These are phyloP conservation scores for Zelleria hepariella DNA, from an alignment of 2,888 invertebrate genomes.

Conservation along the genomic window DNA sequence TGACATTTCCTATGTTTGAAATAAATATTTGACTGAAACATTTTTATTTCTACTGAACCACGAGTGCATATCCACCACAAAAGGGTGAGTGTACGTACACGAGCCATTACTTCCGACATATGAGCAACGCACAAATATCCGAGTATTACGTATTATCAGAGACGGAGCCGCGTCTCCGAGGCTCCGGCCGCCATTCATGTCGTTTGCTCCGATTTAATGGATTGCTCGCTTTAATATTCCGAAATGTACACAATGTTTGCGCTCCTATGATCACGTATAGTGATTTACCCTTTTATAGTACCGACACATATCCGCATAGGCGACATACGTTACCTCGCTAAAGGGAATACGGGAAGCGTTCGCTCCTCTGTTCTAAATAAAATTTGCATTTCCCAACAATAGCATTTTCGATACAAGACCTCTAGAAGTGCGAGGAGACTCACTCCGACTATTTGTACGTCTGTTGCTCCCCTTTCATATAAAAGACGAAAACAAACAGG, in stretches of 20 bases:
- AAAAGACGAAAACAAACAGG: conserved; percentile 69
- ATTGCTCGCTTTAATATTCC: conserved; percentile 69
- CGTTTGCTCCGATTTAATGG: conserved; percentile 57
- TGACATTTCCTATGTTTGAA: too few species aligned
- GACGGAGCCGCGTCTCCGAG: conserved; percentile 56
- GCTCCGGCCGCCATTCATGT: conserved; percentile 48
- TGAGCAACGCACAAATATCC: conserved; percentile 72
- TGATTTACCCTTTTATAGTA: conserved; percentile 50
- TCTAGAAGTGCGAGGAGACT: conserved; percentile 40
- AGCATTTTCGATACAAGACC: conserved; percentile 50
- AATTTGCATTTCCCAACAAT: conserved; percentile 50
- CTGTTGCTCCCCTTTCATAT: conserved; percentile 70
- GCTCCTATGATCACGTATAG: conserved; percentile 56
- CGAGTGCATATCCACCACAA: not conserved
- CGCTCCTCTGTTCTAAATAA: conserved; percentile 25
- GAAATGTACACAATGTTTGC: conserved; percentile 52
- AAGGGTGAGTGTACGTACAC: conserved; percentile 30
- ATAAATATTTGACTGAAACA: too few species aligned
- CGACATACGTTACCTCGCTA: conserved; percentile 4
- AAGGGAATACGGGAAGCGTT: not conserved
- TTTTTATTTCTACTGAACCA: not conserved
- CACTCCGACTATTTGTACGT: conserved; percentile 63
- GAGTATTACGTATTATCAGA: conserved; percentile 71
- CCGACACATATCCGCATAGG: conserved; percentile 15
- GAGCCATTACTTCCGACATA: conserved; percentile 71